A percentile compares a stretch with the other conserved stretches of the same genome.
phyloP scores from a whole-genome alignment of 2,113 vertebrate genomes.

The Bothrops jararaca region DNA sequence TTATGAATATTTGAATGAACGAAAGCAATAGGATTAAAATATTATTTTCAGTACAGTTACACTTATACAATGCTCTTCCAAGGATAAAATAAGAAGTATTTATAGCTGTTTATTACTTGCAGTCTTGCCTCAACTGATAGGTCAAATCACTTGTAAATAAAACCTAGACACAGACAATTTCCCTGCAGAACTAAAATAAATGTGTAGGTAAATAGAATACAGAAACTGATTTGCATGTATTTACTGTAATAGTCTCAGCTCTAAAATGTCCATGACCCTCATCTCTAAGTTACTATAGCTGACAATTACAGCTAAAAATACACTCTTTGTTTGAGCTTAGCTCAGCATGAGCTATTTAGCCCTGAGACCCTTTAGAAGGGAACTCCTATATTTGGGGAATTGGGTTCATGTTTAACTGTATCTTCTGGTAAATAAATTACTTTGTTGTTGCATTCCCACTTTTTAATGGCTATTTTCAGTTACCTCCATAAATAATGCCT shows the following conservation, averaged over 20 bases:
- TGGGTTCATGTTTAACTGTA: background rate
- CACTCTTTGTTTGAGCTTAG: background rate
- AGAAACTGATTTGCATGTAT: conserved; percentile 1
- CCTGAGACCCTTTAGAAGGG: background rate
- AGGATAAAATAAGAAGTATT: background rate
- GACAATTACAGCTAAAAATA: background rate
- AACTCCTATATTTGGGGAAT: background rate
- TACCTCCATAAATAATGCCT: background rate
- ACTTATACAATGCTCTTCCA: background rate
- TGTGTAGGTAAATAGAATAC: background rate
- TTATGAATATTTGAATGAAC: background rate
- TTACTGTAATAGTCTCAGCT: conserved; percentile 11
- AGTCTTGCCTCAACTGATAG: background rate
- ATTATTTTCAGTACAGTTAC: background rate
- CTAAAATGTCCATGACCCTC: background rate
- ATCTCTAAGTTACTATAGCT: conserved; percentile 14
- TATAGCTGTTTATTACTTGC: background rate
- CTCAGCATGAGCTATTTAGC: background rate
- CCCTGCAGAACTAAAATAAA: background rate
- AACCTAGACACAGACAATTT: conserved; percentile 13
- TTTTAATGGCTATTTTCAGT: background rate
- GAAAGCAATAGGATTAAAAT: background rate
- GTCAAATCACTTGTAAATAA: conserved; percentile 30
- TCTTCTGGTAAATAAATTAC: background rate
- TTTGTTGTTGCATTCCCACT: background rate